Base-by-base conservation (phyloP, 1,140 invertebrate species). In the Alviniconcha marisindica region DNA sequence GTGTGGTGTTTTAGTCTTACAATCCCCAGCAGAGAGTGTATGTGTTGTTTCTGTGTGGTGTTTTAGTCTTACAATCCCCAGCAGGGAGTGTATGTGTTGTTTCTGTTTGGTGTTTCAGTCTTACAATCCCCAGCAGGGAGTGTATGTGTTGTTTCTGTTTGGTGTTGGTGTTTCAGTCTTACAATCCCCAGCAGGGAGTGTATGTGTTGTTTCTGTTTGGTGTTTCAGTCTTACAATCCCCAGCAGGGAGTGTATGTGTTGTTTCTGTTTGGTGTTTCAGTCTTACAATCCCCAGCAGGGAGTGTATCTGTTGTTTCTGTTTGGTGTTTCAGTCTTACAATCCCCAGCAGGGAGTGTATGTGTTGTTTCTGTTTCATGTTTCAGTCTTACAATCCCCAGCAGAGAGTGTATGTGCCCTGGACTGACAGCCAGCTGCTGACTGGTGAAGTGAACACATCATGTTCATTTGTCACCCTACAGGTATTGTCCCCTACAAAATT, bases 371-470 rank as follows among this genome's bases (percentile, higher is more conserved):
- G 36, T 24, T n/a, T 7, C 21, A 28, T 42, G 18, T 77, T 15
- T 36, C 36, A 44, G 56, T 24, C 21, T 36, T 60, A 78, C 77
- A 54, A 24, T 12, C 77, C 77, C 2, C 51, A 15, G 10, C 77
- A 56, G 28, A 54, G 77, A 38, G 77, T 78, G 31, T 78, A 31
- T 14, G 51, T 78, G 31, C 77, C 77, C 24, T 78, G 77, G 77
- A 36, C 12, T 38, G 77, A 51, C 31, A 78, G 77, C 77, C 0
- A 40, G 10, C 7, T 78, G 10, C 15, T 78, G 12, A 0, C 33
- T 1, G 36, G 2, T 18, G 2, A 18, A 40, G 36, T 28, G 1
- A 36, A 71, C 21, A 40, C 69, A 5, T 40, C 69, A 18, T 36
- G n/a, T n/a, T 71, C 69, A 15, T 33, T 14, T 33, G 31, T 71